phyloP scores from a whole-genome alignment of 2,113 vertebrate species.

The Fregetta grallaria region DNA sequence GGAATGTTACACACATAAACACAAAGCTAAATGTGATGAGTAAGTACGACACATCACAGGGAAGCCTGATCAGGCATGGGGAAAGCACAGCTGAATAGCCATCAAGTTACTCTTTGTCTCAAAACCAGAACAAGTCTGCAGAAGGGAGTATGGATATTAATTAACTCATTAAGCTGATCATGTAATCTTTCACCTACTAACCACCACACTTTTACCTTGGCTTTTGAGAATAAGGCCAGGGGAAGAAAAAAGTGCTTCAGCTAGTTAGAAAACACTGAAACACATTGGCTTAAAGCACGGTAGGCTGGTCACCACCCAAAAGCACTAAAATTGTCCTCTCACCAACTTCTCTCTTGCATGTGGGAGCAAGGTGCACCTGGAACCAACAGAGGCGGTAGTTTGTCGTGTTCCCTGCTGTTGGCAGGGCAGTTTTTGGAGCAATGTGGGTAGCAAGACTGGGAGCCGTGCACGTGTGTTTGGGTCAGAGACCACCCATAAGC shows the following conservation, averaged over 20 bases:
- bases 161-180: not conserved
- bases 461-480: fast-evolving
- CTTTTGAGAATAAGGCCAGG: not conserved
- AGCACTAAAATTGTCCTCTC: not conserved
- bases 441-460: not conserved
- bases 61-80: not conserved
- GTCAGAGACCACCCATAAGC: not conserved
- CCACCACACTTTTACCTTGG: not conserved
- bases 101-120: not conserved
- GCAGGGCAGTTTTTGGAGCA: fast-evolving
- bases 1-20: not conserved
- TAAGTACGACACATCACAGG: not conserved
- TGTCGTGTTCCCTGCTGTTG: not conserved
- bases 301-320: not conserved
- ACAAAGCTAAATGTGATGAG: not conserved
- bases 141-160: not conserved
- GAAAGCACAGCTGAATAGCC: not conserved
- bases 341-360: not conserved
- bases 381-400: not conserved
- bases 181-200: not conserved
- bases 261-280: not conserved
- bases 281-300: fast-evolving
- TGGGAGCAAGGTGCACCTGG: not conserved
- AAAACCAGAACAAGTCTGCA: not conserved
- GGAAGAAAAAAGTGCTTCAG: not conserved